These are phyloP conservation scores for Melanotaenia maccullochi DNA, from an alignment of 2,797 vertebrate genomes.

Conservation along the genomic window DNA sequence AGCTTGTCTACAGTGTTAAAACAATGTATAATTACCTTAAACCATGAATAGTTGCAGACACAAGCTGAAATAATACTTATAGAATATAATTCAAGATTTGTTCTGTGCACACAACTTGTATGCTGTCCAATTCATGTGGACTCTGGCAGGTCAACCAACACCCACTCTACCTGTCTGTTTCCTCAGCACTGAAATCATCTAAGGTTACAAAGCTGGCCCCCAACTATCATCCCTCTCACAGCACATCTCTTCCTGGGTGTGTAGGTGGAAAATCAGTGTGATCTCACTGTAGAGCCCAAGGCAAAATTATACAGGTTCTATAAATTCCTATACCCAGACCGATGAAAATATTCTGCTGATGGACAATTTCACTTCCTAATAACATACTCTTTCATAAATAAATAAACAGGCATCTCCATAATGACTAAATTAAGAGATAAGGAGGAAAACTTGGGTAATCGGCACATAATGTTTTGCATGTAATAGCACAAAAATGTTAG, in stretches of 20 bases:
- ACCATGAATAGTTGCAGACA: constrained; percentile 42
- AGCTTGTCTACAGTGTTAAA: background rate
- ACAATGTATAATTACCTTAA: background rate
- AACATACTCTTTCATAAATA: constrained; percentile 5
- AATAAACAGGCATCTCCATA: background rate
- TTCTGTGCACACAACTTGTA: constrained; percentile 10
- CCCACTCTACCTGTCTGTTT: constrained; percentile 19
- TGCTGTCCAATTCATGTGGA: background rate
- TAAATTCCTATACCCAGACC: constrained; percentile 51
- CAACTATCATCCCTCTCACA: constrained; percentile 11
- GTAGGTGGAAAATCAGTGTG: constrained; percentile 62
- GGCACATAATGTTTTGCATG: background rate
- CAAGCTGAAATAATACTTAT: constrained; percentile 52
- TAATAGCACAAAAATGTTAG: background rate
- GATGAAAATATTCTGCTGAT: constrained; percentile 31
- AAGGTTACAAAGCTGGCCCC: constrained; percentile 29
- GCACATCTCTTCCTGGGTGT: constrained; percentile 25
- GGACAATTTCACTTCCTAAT: constrained; percentile 11
- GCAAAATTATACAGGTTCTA: constrained; percentile 60
- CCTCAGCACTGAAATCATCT: constrained; percentile 27
- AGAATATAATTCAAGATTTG: constrained; percentile 25
- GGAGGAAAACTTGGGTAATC: background rate
- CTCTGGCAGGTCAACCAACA: constrained; percentile 1
- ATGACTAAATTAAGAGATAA: background rate
- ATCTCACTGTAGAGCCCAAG: constrained; percentile 36